Evolutionary conservation across 2,113 vertebrate species (phyloP).

Genomic region (Lontra canadensis): DNA sequence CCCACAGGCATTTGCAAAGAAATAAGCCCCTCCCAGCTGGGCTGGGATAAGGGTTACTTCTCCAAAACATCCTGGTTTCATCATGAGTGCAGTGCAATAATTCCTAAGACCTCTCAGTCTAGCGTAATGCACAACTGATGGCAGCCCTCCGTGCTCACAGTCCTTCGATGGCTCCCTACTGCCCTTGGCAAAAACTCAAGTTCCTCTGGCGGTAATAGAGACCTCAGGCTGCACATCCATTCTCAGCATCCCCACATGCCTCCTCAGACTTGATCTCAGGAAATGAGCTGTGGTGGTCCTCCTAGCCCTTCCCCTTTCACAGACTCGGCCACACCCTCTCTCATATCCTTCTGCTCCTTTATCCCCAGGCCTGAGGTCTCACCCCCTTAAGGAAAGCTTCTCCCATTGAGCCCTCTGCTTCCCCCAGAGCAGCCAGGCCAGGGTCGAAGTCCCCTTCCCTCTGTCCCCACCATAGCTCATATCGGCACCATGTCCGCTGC

Average conservation of each 20-base stretch:
- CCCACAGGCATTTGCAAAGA: background rate
- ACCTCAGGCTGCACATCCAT: background rate
- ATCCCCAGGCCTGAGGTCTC: background rate
- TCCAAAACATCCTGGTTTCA: background rate
- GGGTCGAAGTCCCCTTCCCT: fast-evolving
- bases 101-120: no score
- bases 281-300: fast-evolving
- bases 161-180: background rate
- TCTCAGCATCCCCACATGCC: fast-evolving
- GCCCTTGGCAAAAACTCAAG: background rate
- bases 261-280: background rate
- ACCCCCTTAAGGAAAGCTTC: background rate
- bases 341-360: no score
- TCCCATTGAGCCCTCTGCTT: fast-evolving
- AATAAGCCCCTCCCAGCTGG: background rate
- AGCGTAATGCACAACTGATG: background rate
- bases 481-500: fast-evolving
- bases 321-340: background rate
- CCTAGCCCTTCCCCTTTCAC: fast-evolving
- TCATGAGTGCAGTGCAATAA: fast-evolving
- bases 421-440: fast-evolving
- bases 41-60: background rate
- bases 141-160: background rate
- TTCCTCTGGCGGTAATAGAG: fast-evolving
- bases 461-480: background rate